Evolutionary conservation across 1,140 invertebrate species (phyloP), one percentile per base, ranked within the genome.

Genomic region (Lepidurus packardi): DNA sequence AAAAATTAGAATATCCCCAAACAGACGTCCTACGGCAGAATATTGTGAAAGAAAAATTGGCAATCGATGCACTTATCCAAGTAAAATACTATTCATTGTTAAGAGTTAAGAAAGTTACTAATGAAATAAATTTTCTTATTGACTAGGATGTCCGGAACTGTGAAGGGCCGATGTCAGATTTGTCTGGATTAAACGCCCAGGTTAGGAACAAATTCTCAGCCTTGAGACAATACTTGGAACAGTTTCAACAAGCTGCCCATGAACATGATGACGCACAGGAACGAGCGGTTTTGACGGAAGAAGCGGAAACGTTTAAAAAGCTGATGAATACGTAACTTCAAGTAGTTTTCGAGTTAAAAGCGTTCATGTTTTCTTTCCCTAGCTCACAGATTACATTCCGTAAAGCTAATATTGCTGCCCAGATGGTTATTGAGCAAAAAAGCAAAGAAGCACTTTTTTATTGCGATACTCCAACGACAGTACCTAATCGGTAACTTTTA

Each of bases 361-460:
- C 13, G 21, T 65, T 65, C 0, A 65, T n/a, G 47, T 65, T 4
- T 65, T 7, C 53, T 5, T 65, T 65, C 3, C 3, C 8, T 21
- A 65, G 53, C 21, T 65, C 53, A 21, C 53, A 65, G n/a, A 21
- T 65, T 21, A 65, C 53, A 65, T 65, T 65, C 53, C 53, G 78
- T 6, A 78, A 78, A 78, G 78, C 78, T 11, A 78, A 78, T 45
- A 74, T 78, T n/a, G 42, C 65, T 9, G 65, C 65, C 24, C 78
- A 78, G 47, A 73, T 78, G 9, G 53, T 24, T 24, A 73, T 78
- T 24, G 45, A 25, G n/a, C 21, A 47, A 13, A 78, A 78, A 53
- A 78, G 53, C 21, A 78, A 78, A 74, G 73, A 42, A 45, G 78
- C 74, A 25, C 73, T 78, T 42, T 78, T 78, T 45, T 78, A 78